Conservation (phyloP, 2,797 vertebrate genomes). For the Tragelaphus eurycerus region DNA sequence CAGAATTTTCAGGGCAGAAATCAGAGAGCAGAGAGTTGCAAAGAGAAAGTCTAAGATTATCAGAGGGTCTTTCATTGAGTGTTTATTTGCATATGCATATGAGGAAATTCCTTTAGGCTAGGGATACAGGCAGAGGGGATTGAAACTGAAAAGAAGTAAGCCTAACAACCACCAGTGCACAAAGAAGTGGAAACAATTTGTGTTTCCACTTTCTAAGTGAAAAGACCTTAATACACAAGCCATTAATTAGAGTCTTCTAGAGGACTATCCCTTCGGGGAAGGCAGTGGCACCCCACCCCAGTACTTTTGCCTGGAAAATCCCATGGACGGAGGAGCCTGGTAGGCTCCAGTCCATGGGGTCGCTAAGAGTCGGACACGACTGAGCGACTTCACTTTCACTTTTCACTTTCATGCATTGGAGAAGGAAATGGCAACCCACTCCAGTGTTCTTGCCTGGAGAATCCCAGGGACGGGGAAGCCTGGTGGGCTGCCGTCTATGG, state of each 20-base stretch:
- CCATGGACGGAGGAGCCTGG: too few relatives aligned
- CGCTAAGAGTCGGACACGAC: too few relatives aligned
- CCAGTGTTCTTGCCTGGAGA: too few relatives aligned
- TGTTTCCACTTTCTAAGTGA: neutral
- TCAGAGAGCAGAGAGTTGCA: neutral
- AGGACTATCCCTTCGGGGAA: neutral
- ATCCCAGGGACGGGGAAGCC: too few relatives aligned
- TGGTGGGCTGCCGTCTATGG: too few relatives aligned
- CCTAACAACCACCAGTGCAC: neutral
- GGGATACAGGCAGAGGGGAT: neutral
- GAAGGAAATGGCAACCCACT: too few relatives aligned
- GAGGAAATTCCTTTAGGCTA: neutral
- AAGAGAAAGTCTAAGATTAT: neutral
- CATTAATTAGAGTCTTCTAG: neutral
- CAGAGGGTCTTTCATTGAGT: neutral
- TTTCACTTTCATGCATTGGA: too few relatives aligned
- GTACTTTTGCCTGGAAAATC: too few relatives aligned
- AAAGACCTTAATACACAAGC: neutral
- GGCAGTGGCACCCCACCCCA: too few relatives aligned
- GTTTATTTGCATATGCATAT: neutral
- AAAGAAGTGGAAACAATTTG: neutral
- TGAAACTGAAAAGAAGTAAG: neutral
- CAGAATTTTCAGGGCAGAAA: neutral
- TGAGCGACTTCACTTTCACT: too few relatives aligned
- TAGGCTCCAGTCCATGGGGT: too few relatives aligned